A percentile compares a stretch with the other conserved stretches of the same genome.
phyloP scores from a whole-genome alignment of 2,113 vertebrate species.

The Odontesthes bonariensis region DNA sequence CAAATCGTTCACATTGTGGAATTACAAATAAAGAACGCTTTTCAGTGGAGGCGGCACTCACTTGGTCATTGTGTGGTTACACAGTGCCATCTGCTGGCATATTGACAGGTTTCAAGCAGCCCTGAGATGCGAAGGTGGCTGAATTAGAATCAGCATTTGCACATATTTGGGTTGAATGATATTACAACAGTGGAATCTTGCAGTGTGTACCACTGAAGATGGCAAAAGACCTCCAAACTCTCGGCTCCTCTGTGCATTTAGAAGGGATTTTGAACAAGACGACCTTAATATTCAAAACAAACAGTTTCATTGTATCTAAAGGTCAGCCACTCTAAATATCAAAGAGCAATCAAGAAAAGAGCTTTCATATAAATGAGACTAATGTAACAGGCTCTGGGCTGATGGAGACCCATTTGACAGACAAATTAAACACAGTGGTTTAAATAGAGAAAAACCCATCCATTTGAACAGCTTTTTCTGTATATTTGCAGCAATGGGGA shows the following conservation, averaged over 20 bases:
- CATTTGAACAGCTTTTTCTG: constrained; percentile 43
- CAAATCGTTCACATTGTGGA: constrained; percentile 25
- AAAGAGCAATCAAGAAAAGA: constrained; percentile 40
- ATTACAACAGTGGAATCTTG: not conserved
- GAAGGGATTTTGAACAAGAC: not conserved
- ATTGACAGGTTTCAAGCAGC: not conserved
- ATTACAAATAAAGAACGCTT: constrained; percentile 22
- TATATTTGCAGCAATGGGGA: constrained; percentile 1
- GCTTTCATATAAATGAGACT: constrained; percentile 29
- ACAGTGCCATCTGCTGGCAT: constrained; percentile 60
- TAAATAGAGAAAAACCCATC: constrained; percentile 28
- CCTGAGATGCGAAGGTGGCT: not conserved
- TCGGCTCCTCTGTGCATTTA: not conserved
- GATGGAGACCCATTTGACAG: constrained; percentile 18
- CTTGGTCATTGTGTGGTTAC: not conserved
- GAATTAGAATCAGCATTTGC: not conserved
- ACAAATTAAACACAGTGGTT: constrained; percentile 46
- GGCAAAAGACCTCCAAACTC: not conserved
- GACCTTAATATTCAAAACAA: constrained; percentile 18
- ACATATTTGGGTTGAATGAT: not conserved
- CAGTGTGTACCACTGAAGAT: not conserved
- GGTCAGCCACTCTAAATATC: constrained; percentile 35
- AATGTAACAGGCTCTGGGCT: constrained; percentile 30
- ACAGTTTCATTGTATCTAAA: constrained; percentile 16
- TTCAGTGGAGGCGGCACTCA: not conserved